phyloP scores from a whole-genome alignment of 92 coral and sea anemone genomes.

The Palythoa heliodiscus region DNA sequence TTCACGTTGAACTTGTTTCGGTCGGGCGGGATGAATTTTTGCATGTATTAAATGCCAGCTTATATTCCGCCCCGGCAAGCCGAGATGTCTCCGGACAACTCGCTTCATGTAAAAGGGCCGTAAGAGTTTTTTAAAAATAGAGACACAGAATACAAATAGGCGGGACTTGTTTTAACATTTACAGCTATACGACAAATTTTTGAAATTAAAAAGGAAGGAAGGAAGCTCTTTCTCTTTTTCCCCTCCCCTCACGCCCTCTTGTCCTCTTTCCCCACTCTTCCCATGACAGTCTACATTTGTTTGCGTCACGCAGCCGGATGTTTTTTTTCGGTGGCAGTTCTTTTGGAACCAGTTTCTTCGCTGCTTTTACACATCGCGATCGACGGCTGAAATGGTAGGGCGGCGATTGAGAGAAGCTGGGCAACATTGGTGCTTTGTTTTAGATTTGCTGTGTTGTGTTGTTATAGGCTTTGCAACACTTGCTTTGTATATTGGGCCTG shows the following conservation, averaged over 20 bases:
- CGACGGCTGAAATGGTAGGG: background rate
- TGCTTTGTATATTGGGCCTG: slow-evolving; percentile 20
- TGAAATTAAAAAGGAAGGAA: too few relatives aligned
- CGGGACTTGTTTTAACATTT: too few relatives aligned
- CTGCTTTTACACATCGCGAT: background rate
- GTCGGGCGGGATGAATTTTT: too few relatives aligned
- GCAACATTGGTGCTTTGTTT: background rate
- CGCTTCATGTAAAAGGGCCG: too few relatives aligned
- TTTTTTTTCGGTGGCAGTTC: background rate
- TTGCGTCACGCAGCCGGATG: background rate
- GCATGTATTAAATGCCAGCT: too few relatives aligned
- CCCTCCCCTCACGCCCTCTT: background rate
- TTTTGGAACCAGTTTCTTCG: background rate
- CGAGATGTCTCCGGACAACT: too few relatives aligned
- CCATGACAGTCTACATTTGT: background rate
- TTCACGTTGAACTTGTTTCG: too few relatives aligned
- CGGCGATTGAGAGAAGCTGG: background rate
- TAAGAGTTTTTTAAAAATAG: too few relatives aligned
- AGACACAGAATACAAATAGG: too few relatives aligned
- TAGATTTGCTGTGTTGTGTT: slow-evolving; percentile 35
- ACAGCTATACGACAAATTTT: too few relatives aligned
- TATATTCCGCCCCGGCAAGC: too few relatives aligned
- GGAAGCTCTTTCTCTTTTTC: too few relatives aligned
- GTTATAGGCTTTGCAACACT: slow-evolving; percentile 29
- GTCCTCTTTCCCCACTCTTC: background rate